Base-by-base conservation (phyloP, 2,888 invertebrate genomes). In the Apotomis capreana region DNA sequence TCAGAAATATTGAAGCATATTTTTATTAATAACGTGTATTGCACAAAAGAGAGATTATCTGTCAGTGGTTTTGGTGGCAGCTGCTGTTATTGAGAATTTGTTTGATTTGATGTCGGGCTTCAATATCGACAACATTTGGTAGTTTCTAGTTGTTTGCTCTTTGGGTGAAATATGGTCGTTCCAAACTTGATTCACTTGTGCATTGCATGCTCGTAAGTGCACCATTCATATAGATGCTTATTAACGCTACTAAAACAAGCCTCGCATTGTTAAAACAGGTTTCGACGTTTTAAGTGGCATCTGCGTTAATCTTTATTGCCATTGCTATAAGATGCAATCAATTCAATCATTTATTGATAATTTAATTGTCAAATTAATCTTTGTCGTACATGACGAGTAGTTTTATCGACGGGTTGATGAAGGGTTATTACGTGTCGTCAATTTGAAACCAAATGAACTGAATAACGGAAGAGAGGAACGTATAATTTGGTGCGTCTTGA, bases 31-130 rank as follows among this genome's bases (percentile, higher is more conserved):
- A 92, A 87, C 84, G 80, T 75, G 74, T 74, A 63, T 80, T 77
- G 78, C 86, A 92, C 92, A 93, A 93, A 87, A 82, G 89, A 85
- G 85, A 91, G 92, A 92, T 93, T 92, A 93, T 89, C 90, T 88
- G 84, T 83, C 84, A 80, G 87, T 84, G 87, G 88, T 87, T 87
- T 84, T 82, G 80, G 80, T 79, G 82, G 89, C 92, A 92, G 92
- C 90, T 91, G 91, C 87, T 83, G 68, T 68, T 72, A 71, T 71
- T 72, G 62, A 58, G 58, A 68, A 68, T 68, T 59, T 72, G 72
- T 68, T 72, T 72, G 72, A 63, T 72, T 72, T 72, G 68, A 58
- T 68, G 63, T 63, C 54, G 58, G 59, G 68, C 57, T 60, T 65
- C 60, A 65, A 65, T 65, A 52, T 10, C 10, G n/a, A 51, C 55